Base-by-base conservation (phyloP, 1,140 invertebrate species). In the Saxidomus purpurata region DNA sequence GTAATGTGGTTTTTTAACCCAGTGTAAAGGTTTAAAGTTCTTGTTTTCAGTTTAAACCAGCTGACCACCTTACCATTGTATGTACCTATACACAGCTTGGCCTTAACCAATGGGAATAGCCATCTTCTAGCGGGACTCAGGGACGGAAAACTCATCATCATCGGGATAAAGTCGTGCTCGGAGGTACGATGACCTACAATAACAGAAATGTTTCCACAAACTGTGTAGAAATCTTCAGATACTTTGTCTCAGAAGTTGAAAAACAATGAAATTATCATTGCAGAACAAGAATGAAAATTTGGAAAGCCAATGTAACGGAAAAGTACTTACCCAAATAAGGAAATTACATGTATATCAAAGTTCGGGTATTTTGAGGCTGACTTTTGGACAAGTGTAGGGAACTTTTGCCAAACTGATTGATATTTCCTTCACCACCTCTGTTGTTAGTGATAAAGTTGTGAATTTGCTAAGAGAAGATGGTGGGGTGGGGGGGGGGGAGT, bases 71-170 rank as follows among this genome's bases (percentile, higher is more conserved):
- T 97, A 88, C 96, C 96, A 4, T 94, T 97, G 52, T 96, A 97
- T 90, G 95, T 97, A 31, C 96, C 97, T 61, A 96, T 97, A 55
- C 96, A 96, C 90, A 96, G 96, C 82, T 93, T 97, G 36, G 95
- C 96, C 40, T 95, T 97, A 3, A 97, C 97, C 17, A 96, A 96
- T 34, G 96, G 96, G 61, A 97, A 96, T 92, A 97, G 97, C 38
- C 97, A 97, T 91, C 95, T 97, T 76, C 93, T 97, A 80, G 97
- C 96, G 8, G 96, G 97, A 1, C 93, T 97, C 0, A 94, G 96
- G 22, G 97, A 97, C 93, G 97, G 97, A 0, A 97, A 97, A 81
- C 93, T 97, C 2, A 97, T 97, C 38, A 96, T 97, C 25, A 96
- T 97, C 11, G 94, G 94, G 8, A 93, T 92, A 13, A 95, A 95